A percentile compares a stretch with the other conserved stretches of the same genome.
Evolutionary conservation across 2,888 invertebrate genomes (phyloP).

Genomic region (Orchestes rusci): DNA sequence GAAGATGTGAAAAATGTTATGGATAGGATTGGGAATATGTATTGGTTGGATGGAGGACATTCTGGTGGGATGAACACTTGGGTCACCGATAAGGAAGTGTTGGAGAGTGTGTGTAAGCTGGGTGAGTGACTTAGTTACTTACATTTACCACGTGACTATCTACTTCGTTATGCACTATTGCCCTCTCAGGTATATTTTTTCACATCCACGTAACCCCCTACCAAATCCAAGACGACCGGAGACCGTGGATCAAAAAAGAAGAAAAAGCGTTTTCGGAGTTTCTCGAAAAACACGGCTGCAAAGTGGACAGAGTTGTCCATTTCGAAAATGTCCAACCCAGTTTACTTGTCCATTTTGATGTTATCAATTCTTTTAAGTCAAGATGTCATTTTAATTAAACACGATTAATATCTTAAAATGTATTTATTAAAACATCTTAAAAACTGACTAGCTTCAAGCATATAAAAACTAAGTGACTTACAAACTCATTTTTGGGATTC

Average conservation of each 20-base stretch:
- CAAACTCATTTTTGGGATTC: no score
- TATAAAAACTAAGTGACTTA: constrained; percentile 21
- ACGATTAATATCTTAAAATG: no score
- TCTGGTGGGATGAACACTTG: constrained; percentile 83
- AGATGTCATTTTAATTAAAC: no score
- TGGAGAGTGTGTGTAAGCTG: constrained; percentile 65
- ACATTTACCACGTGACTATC: background rate
- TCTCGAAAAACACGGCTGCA: constrained; percentile 59
- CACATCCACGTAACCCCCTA: constrained; percentile 86
- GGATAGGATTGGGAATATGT: constrained; percentile 66
- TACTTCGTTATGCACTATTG: no score
- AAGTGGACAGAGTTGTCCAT: constrained; percentile 56
- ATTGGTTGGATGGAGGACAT: constrained; percentile 89
- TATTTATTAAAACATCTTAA: constrained; percentile 33
- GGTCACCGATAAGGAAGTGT: constrained; percentile 68
- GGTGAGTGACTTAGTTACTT: constrained; percentile 44
- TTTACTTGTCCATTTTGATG: constrained; percentile 71
- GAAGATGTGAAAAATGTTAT: constrained; percentile 56
- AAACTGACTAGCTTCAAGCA: constrained; percentile 39
- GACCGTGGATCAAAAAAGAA: constrained; percentile 81
- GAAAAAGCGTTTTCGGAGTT: constrained; percentile 67
- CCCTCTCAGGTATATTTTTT: constrained; percentile 57
- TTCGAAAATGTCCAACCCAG: constrained; percentile 51
- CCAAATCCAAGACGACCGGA: constrained; percentile 70
- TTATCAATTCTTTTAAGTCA: constrained; percentile 41